Evolutionary conservation across 2,113 vertebrate genomes (phyloP).

Genomic region (Uria aalge): DNA sequence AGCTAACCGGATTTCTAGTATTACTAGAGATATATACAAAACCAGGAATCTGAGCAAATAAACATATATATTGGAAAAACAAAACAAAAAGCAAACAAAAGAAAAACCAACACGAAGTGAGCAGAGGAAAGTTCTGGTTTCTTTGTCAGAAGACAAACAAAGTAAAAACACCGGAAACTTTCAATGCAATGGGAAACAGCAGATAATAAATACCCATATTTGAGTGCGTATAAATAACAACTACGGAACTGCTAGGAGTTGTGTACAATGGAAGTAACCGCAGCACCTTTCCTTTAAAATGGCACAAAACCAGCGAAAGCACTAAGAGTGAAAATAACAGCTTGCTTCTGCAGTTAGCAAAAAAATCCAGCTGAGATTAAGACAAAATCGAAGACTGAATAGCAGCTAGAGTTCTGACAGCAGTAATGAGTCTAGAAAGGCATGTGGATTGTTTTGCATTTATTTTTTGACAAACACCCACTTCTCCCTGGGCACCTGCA

Average conservation of each 20-base stretch:
- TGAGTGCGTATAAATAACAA: neutral
- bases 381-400: neutral
- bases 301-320: neutral
- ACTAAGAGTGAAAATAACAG: neutral
- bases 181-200: neutral
- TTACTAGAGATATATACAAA: neutral
- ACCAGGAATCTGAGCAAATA: neutral
- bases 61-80: neutral
- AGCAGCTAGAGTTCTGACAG: neutral
- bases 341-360: slow-evolving; percentile 5
- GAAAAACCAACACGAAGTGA: neutral
- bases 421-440: neutral
- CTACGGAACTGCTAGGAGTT: neutral
- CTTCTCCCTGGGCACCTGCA: neutral
- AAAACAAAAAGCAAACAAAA: neutral
- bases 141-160: neutral
- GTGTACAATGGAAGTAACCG: neutral
- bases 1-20: neutral
- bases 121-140: neutral
- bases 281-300: neutral
- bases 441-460: neutral
- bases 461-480: neutral
- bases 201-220: neutral
- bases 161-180: neutral
- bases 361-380: slow-evolving; percentile 5